These are phyloP conservation scores for Thyatira batis DNA, from an alignment of 2,888 invertebrate genomes.

Conservation along the genomic window DNA sequence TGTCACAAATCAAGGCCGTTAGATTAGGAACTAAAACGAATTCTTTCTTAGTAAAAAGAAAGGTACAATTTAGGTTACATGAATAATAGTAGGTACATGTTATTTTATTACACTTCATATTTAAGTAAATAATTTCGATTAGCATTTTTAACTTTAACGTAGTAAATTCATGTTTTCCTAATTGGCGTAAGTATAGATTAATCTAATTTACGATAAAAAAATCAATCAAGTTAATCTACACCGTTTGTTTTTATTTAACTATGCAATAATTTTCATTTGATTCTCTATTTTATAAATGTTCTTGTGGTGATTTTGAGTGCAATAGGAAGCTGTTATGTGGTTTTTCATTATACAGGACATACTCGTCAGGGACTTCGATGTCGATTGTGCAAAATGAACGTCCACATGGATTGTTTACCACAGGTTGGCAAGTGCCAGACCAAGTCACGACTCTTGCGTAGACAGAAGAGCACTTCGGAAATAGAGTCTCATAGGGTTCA, in stretches of 20 bases:
- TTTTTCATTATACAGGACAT: constrained; percentile 85
- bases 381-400: constrained; percentile 94
- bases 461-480: constrained; percentile 95
- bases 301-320: no score
- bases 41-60: not conserved
- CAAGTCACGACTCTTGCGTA: constrained; percentile 90
- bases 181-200: no score
- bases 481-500: constrained; percentile 87
- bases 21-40: not conserved
- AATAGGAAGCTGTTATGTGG: not conserved
- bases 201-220: no score
- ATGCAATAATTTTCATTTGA: no score
- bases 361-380: constrained; percentile 95
- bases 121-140: not conserved
- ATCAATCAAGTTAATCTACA: no score
- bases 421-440: constrained; percentile 92
- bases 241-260: no score
- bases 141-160: no score
- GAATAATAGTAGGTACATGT: not conserved
- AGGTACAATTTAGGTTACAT: not conserved
- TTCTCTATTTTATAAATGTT: no score
- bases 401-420: constrained; percentile 94
- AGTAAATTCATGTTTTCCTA: no score
- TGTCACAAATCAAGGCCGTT: not conserved
- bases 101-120: not conserved